A percentile compares a stretch with the other conserved stretches of the same genome.
Evolutionary conservation across 2,888 invertebrate species (phyloP).

Genomic region (Epinotia nisella): DNA sequence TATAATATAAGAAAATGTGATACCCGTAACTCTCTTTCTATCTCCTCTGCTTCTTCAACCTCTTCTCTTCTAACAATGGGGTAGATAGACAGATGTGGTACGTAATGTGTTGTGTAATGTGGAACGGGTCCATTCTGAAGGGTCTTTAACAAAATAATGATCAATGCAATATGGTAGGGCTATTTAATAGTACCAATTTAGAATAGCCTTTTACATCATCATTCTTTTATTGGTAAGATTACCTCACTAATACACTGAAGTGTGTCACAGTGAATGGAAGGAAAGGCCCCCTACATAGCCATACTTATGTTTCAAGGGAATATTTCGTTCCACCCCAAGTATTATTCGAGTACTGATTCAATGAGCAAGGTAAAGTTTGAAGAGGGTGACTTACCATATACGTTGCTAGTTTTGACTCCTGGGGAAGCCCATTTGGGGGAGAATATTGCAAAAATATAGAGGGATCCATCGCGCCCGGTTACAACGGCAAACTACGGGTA

Average conservation of each 20-base stretch:
- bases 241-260: neutral
- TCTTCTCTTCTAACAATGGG: slow-evolving; percentile 31
- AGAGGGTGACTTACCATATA: slow-evolving; percentile 87
- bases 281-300: slow-evolving; percentile 6
- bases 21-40: slow-evolving; percentile 30
- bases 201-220: neutral
- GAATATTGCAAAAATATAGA: slow-evolving; percentile 87
- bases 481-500: slow-evolving; percentile 55
- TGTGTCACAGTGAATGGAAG: slow-evolving; percentile 4
- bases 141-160: slow-evolving; percentile 33
- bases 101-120: slow-evolving; percentile 24
- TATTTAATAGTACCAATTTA: neutral
- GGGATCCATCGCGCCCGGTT: slow-evolving; percentile 87
- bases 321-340: slow-evolving; percentile 8
- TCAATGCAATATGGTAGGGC: slow-evolving; percentile 30
- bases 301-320: neutral
- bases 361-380: neutral
- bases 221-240: neutral
- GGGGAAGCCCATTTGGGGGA: slow-evolving; percentile 89
- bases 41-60: slow-evolving; percentile 22
- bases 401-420: slow-evolving; percentile 93
- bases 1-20: slow-evolving; percentile 30
- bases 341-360: neutral
- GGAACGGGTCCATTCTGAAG: slow-evolving; percentile 31
- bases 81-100: slow-evolving; percentile 29